Evolutionary conservation across 2,888 invertebrate species (phyloP).

Genomic region (Blera fallax): DNA sequence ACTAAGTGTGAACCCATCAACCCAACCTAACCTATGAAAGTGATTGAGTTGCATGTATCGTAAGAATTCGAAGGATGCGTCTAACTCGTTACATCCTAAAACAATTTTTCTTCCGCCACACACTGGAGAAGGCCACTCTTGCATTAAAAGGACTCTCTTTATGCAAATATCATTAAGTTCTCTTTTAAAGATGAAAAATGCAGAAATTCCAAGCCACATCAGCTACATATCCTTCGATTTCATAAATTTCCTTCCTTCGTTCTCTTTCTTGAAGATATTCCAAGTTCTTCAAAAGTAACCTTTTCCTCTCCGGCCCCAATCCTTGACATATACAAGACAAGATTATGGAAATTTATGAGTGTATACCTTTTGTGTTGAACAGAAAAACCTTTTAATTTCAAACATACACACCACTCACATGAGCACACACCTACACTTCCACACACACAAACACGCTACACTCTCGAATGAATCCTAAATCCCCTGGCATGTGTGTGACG

Average conservation of each 20-base stretch:
- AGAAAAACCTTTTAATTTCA: constrained; percentile 45
- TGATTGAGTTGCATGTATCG: too few relatives aligned
- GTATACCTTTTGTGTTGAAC: constrained; percentile 36
- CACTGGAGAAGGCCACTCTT: too few relatives aligned
- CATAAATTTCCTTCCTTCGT: not conserved
- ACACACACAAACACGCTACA: constrained; percentile 1
- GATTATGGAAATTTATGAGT: constrained; percentile 22
- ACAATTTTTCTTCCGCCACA: too few relatives aligned
- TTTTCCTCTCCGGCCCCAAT: not conserved
- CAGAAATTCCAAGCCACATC: too few relatives aligned
- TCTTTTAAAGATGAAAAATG: too few relatives aligned
- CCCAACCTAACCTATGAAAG: too few relatives aligned
- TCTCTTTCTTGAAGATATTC: not conserved
- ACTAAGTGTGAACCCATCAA: too few relatives aligned
- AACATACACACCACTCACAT: not conserved
- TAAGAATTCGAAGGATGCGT: too few relatives aligned
- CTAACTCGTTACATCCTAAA: too few relatives aligned
- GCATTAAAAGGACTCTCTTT: too few relatives aligned
- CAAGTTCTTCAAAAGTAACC: not conserved
- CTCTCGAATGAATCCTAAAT: not conserved
- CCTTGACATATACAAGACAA: not conserved
- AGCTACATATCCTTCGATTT: not conserved
- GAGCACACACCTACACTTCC: constrained; percentile 20
- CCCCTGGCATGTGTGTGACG: constrained; percentile 73
- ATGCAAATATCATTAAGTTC: too few relatives aligned